Percentiles rank a stretch among this genome's conserved stretches.
Conservation (phyloP, 2,797 vertebrate species). For the Tokudaia muenninki region DNA sequence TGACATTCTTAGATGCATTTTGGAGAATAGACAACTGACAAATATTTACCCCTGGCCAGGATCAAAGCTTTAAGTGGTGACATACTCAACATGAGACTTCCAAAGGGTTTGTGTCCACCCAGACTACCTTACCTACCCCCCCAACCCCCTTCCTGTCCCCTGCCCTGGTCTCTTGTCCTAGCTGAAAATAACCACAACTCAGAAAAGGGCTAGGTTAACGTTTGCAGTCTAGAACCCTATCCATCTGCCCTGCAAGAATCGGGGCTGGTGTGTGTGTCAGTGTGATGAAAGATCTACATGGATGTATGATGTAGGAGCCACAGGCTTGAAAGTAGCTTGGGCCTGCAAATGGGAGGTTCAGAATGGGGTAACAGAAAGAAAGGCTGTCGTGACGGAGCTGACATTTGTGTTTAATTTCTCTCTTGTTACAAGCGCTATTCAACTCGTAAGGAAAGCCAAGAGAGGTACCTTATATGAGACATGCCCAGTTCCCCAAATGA, state of each 20-base stretch:
- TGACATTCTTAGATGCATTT: conserved; percentile 23
- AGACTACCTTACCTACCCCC: neutral
- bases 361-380: neutral
- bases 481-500: conserved; percentile 72
- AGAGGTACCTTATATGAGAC: conserved; percentile 66
- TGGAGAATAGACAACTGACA: conserved; percentile 15
- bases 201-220: conserved; percentile 26
- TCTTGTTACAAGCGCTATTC: conserved; percentile 68
- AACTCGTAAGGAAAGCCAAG: conserved; percentile 35
- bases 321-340: neutral
- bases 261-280: neutral
- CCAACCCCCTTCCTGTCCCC: too few species aligned
- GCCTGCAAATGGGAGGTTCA: neutral
- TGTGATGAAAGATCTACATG: neutral
- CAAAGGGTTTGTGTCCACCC: neutral
- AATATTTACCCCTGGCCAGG: neutral
- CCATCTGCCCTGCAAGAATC: neutral
- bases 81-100: neutral
- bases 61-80: neutral
- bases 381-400: conserved; percentile 58
- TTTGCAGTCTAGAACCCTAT: neutral
- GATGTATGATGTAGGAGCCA: neutral
- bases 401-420: conserved; percentile 82
- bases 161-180: neutral
- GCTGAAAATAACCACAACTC: neutral